A percentile compares a stretch with the other conserved stretches of the same genome.
phyloP scores from a whole-genome alignment of 2,888 invertebrate genomes.

The Ceraclea dissimilis region DNA sequence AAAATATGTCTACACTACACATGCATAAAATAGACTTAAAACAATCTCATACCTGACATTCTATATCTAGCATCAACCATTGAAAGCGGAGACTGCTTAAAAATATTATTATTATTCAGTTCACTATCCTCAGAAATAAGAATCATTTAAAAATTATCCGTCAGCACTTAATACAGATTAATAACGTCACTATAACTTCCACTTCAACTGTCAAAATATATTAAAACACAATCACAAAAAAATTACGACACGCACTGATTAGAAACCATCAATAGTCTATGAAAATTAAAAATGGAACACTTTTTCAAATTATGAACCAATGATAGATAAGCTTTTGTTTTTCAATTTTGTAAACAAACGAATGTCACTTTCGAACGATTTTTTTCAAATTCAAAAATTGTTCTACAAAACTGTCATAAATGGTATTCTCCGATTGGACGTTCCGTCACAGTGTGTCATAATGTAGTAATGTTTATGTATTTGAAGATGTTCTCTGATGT shows the following conservation, averaged over 20 bases:
- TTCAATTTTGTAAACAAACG: too few relatives aligned
- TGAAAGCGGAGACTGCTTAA: slow-evolving; percentile 3
- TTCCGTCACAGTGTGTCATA: too few relatives aligned
- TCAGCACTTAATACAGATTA: background rate
- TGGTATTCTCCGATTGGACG: too few relatives aligned
- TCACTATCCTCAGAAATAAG: background rate
- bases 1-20: too few relatives aligned
- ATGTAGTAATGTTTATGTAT: background rate
- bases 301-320: background rate
- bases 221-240: background rate
- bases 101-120: background rate
- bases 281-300: background rate
- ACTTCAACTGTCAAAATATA: background rate
- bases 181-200: background rate
- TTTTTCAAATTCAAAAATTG: background rate
- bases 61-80: slow-evolving; percentile 23
- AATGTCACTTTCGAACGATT: background rate
- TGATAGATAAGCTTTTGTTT: background rate
- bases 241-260: too few relatives aligned
- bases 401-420: too few relatives aligned
- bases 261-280: too few relatives aligned
- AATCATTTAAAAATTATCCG: background rate
- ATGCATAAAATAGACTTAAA: too few relatives aligned
- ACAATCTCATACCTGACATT: slow-evolving; percentile 19
- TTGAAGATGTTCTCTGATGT: background rate